Evolutionary conservation across 2,797 vertebrate genomes (phyloP), one percentile per base, ranked within the genome.

Genomic region (Silurus aristotelis): DNA sequence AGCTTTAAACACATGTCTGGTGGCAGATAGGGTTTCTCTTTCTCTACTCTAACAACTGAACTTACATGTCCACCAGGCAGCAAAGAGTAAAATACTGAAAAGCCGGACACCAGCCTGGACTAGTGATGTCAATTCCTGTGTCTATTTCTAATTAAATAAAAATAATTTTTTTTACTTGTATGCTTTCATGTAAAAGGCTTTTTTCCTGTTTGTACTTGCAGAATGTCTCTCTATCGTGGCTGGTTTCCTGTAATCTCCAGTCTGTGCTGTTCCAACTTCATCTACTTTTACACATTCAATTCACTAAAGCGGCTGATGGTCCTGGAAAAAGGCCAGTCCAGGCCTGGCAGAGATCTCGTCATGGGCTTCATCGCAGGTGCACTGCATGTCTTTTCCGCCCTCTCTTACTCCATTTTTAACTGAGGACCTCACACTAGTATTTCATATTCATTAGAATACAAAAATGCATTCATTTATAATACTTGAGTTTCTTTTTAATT

Each of bases 241-340:
- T 96, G 95, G 96, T 95, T 96, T 87, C 95, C 96, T 6, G 95
- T 96, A 66, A 96, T 96, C 89, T 96, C 95, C 89, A 96, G 95
- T 87, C 93, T 96, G 63, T 96, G 94, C 91, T 96, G 95, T 91
- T 96, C 96, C 86, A 96, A 96, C 93, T 96, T 96, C 82, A 95
- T 96, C 68, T 96, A 96, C 90, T 96, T 96, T 92, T 96, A 96
- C 91, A 96, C 95, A 14, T 96, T 96, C 90, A 96, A 96, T 90
- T 92, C 93, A 0, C 88, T 96, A 86, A 96, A 96, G 90, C 93
- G 87, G 87, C 83, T 93, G 83, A 83, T 86, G 19, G 85, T 88
- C 27, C 78, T 90, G 0, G 85, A 89, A 52, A 83, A 87, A 9
- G 87, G 84, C 13, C 89, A 80, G 66, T 90, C 94, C 75, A 90